phyloP scores from a whole-genome alignment of 2,888 invertebrate genomes.

The Xanthia togata region DNA sequence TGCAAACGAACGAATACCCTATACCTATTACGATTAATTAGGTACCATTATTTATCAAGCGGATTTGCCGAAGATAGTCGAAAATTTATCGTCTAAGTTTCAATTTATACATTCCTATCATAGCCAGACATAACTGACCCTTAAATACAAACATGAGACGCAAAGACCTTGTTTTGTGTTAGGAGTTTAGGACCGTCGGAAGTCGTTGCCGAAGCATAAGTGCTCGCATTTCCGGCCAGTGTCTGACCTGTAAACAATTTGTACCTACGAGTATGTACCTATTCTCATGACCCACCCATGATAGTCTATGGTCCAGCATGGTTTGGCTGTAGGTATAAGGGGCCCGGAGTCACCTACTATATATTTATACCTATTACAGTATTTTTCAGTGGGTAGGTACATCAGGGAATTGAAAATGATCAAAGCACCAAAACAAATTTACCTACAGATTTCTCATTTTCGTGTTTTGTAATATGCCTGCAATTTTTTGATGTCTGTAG shows the following conservation, averaged over 20 bases:
- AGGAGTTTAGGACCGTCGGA: slow-evolving; percentile 6
- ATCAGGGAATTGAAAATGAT: background rate
- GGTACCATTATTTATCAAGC: background rate
- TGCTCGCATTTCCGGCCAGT: slow-evolving; percentile 23
- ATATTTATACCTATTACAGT: background rate
- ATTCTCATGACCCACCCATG: background rate
- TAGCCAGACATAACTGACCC: background rate
- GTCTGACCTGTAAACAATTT: slow-evolving; percentile 13
- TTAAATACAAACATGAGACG: background rate
- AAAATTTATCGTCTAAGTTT: background rate
- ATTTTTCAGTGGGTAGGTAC: background rate
- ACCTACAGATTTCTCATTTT: background rate
- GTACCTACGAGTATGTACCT: background rate
- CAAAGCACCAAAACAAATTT: background rate
- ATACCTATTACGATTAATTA: no score
- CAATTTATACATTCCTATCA: background rate
- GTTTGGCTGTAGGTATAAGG: background rate
- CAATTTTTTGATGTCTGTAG: background rate
- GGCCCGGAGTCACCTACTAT: background rate
- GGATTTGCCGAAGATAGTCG: background rate
- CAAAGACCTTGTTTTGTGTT: background rate
- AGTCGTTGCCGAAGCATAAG: slow-evolving; percentile 13
- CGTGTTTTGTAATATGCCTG: background rate
- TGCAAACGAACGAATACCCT: background rate
- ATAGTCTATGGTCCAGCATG: background rate